Base-by-base conservation (phyloP, 2,888 invertebrate genomes). In the Calliopum simillimum region DNA sequence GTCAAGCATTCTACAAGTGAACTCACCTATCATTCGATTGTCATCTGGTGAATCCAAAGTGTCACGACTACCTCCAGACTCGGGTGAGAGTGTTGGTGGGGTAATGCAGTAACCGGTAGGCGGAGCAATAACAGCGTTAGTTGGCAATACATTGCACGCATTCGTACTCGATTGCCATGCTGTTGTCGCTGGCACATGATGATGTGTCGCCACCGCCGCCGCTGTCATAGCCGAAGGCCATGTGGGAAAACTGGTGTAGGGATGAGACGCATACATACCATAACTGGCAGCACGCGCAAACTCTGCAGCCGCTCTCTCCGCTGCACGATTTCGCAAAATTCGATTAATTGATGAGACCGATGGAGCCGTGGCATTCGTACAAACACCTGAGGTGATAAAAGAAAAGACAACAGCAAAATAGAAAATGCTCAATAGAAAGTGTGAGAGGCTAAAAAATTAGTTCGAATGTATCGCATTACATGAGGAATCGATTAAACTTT, bases 341-440 rank as follows among this genome's bases (percentile, higher is more conserved):
- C 99, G 91, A 87, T 98, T 98, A 86, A 98, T 98, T 76, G 97
- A 97, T 80, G 97, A 97, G 3, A 98, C 98, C 64, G 97, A 97
- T 0, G 99, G 99, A 1, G 98, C 97, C 21, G 97, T 97, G 64
- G 94, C 94, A 84, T 96, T 96, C 51, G 95, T 96, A 86, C 98
- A 99, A 8, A 98, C 96, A 77, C 95, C 97, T 97, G 49, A 43
- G 68, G 68, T 23, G 47, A 59, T 6, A 67, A 33, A 33, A 8
- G 8, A 33, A 33, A 33, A 33, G 1, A 33, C 1, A 8, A 33
- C n/a, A 33, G 8, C 8, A 33, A 33, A 33, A 33, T 33, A 33
- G 5, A 33, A 33, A 33, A 33, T 33, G 8, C 33, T 33, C 8
- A 33, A 33, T 33, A 33, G 33, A 33, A 33, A 33, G 33, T 33